Evolutionary conservation across 2,888 invertebrate species (phyloP).

Genomic region (Ephialtes manifestator): DNA sequence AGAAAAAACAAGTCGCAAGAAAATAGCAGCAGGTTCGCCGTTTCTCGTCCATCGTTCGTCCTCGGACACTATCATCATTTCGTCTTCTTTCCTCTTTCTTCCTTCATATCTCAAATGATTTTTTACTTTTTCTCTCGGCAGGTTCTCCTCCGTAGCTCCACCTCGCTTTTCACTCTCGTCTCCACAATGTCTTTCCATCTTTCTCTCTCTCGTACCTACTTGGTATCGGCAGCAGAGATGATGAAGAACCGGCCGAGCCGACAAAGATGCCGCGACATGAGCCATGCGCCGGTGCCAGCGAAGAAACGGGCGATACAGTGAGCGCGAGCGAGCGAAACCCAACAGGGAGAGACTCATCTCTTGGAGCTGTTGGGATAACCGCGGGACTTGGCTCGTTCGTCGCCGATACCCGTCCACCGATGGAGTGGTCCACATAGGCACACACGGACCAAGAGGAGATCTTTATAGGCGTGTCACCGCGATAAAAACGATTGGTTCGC

Average conservation of each 20-base stretch:
- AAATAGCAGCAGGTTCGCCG: conserved; percentile 79
- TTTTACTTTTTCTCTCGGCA: conserved; percentile 23
- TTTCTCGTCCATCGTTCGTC: conserved; percentile 73
- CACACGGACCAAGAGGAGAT: conserved; percentile 63
- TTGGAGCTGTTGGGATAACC: conserved; percentile 23
- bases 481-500: conserved; percentile 72
- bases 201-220: conserved; percentile 60
- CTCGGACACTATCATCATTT: conserved; percentile 61
- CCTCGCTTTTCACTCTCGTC: conserved; percentile 57
- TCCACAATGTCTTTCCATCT: conserved; percentile 28
- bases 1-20: conserved; percentile 8
- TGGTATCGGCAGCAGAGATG: conserved; percentile 81
- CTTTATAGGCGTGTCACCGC: conserved; percentile 78
- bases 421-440: conserved; percentile 67
- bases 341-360: conserved; percentile 48
- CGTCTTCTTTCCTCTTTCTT: conserved; percentile 65
- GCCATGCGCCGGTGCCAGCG: conserved; percentile 64
- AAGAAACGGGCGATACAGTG: conserved; percentile 12
- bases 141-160: conserved; percentile 47
- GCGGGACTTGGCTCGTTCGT: conserved; percentile 8
- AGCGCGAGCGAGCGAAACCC: conserved; percentile 19
- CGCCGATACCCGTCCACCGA: conserved; percentile 60
- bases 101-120: conserved; percentile 55
- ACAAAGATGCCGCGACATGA: conserved; percentile 84
- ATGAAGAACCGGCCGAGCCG: conserved; percentile 83